Conservation (phyloP, 2,888 invertebrate species). For the Trisateles emortualis region DNA sequence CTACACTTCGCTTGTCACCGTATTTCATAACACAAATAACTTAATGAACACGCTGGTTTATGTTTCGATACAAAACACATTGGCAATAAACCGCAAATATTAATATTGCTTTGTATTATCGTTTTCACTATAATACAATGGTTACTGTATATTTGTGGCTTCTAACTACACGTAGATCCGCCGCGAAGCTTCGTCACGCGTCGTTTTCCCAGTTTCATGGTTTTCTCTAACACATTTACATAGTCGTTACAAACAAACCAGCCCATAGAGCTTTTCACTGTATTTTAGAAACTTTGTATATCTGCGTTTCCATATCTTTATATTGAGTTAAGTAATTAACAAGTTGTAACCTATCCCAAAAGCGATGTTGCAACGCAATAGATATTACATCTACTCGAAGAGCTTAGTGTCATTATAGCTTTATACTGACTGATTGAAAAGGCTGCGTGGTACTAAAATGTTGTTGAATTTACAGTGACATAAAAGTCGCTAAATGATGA, state of each 20-base stretch:
- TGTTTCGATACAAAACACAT: conserved; percentile 13
- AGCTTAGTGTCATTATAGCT: background rate
- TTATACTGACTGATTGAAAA: background rate
- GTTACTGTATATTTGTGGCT: conserved; percentile 9
- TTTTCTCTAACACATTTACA: conserved; percentile 34
- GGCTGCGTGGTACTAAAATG: conserved; percentile 8
- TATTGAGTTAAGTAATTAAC: conserved; percentile 22
- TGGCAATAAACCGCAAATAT: conserved; percentile 25
- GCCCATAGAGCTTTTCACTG: conserved; percentile 12
- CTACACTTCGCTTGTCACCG: conserved; percentile 15
- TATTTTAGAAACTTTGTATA: background rate
- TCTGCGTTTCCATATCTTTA: background rate
- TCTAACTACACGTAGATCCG: conserved; percentile 7
- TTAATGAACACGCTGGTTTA: conserved; percentile 17
- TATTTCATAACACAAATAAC: conserved; percentile 30
- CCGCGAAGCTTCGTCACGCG: conserved; percentile 16
- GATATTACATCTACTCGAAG: background rate
- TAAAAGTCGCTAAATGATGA: conserved; percentile 40
- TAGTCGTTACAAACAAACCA: conserved; percentile 11
- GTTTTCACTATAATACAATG: conserved; percentile 19
- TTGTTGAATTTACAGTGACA: conserved; percentile 22
- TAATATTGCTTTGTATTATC: conserved; percentile 15
- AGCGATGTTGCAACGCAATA: conserved; percentile 14
- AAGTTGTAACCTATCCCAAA: conserved; percentile 2
- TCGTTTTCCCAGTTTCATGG: conserved; percentile 25